Conservation (phyloP, 2,888 invertebrate genomes). For the Drosophila pegasa region DNA sequence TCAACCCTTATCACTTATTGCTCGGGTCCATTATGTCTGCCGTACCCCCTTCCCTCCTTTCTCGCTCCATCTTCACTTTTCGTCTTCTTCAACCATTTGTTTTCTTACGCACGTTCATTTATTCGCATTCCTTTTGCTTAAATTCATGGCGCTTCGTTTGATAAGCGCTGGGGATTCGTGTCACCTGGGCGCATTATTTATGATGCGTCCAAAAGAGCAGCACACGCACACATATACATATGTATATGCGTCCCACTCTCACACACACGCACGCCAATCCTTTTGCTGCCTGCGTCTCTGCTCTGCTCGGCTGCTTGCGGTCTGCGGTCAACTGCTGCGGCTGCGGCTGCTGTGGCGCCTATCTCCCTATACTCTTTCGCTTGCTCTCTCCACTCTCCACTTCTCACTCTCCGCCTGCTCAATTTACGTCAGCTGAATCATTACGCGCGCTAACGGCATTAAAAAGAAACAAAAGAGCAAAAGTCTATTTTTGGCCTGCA, state of each 20-base stretch:
- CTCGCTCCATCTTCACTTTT: neutral
- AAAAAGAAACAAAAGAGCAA: conserved; percentile 25
- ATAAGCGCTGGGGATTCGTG: conserved; percentile 51
- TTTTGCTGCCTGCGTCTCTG: conserved; percentile 50
- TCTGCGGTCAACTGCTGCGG: conserved; percentile 56
- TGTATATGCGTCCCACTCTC: neutral
- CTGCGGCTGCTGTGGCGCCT: conserved; percentile 49
- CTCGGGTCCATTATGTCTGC: conserved; percentile 46
- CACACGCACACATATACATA: neutral
- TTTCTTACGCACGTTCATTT: conserved; percentile 22
- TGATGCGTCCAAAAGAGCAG: conserved; percentile 50
- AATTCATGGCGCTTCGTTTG: conserved; percentile 43
- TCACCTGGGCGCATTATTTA: conserved; percentile 68
- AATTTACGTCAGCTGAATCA: conserved; percentile 51
- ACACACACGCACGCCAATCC: conserved; percentile 53
- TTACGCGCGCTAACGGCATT: conserved; percentile 56
- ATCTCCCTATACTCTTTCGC: conserved; percentile 12
- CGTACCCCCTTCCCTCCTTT: neutral
- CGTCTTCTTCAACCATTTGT: conserved; percentile 5
- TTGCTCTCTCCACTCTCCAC: conserved; percentile 1
- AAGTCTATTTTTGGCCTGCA: conserved; percentile 44
- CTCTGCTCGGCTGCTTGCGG: conserved; percentile 47
- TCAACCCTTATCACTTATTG: conserved; percentile 29
- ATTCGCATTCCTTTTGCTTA: conserved; percentile 43
- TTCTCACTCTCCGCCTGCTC: neutral